Evolutionary conservation across 2,113 vertebrate species (phyloP), one percentile per base, ranked within the genome.

Genomic region (Xiphophorus couchianus): DNA sequence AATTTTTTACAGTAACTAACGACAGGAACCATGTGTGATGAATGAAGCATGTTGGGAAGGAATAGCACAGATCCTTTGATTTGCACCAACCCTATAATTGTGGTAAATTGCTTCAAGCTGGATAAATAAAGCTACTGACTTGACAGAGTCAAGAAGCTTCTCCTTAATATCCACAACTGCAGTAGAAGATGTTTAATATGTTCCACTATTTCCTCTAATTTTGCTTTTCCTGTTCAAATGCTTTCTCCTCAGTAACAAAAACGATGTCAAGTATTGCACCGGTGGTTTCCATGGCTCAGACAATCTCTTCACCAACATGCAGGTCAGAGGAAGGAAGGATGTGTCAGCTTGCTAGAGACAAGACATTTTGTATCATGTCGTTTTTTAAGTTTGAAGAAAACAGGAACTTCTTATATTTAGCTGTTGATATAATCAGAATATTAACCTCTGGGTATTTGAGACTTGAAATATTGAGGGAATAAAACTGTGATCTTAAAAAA

Each of bases 201-300:
- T n/a, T 54, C 19, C 22, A 25, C 22, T n/a, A 58, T n/a, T 25
- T 58, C 51, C 25, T 58, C 22, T 25, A 58, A 25, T 11, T 58
- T n/a, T 58, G 25, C 7, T 58, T 58, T 58, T n/a, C 8, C 25
- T 58, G 17, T 27, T 3, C 2, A 80, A 75, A 4, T 35, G 66
- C 44, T 33, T 15, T 68, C 29, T 75, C 67, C 65, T 75, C 90
- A 94, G 98, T 37, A 77, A 76, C 0, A 0, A 0, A 1, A 0
- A 0, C 3, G 95, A 92, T 30, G 2, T 94, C 6, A 94, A 88
- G 15, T 92, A 2, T 74, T 97, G 97, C 83, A 81, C 28, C 0
- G 94, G 96, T 4, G 98, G 98, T 51, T 96, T 95, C 89, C 98
- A 99, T 33, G 98, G 98, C 67, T 99, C 97, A 31, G 90, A 99